phyloP scores from a whole-genome alignment of 2,797 vertebrate genomes.

The Phalanger gymnotis region DNA sequence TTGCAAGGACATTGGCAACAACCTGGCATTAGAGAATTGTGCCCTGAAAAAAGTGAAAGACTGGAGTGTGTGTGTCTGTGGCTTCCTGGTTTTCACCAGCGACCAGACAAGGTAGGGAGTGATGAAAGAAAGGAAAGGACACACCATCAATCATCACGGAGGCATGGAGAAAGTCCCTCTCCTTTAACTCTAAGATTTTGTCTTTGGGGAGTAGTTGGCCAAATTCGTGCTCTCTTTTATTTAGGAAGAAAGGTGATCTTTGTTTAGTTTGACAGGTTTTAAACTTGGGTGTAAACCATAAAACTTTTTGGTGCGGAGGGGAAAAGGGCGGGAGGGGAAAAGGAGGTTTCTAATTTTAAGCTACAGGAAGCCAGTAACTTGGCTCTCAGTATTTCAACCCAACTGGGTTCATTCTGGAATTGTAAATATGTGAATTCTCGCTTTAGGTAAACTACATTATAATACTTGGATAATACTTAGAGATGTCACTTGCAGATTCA shows the following conservation, averaged over 20 bases:
- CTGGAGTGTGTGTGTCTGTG: constrained; percentile 81
- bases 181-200: constrained; percentile 78
- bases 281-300: constrained; percentile 59
- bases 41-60: constrained; percentile 85
- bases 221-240: constrained; percentile 84
- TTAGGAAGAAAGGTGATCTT: constrained; percentile 80
- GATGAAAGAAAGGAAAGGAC: constrained; percentile 84
- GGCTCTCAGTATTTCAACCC: constrained; percentile 60
- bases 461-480: constrained; percentile 69
- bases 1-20: constrained; percentile 98
- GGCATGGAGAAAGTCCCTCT: constrained; percentile 86
- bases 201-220: constrained; percentile 82
- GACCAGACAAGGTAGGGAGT: constrained; percentile 87
- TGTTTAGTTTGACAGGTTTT: constrained; percentile 78
- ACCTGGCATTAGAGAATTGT: constrained; percentile 93
- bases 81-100: constrained; percentile 89
- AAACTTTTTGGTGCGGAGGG: constrained; percentile 63
- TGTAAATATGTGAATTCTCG: constrained; percentile 60
- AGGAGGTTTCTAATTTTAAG: constrained; percentile 69
- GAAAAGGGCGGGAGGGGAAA: constrained; percentile 42
- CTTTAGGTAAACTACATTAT: constrained; percentile 59
- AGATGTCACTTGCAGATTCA: constrained; percentile 68
- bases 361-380: constrained; percentile 57
- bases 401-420: constrained; percentile 60
- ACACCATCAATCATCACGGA: constrained; percentile 90